Evolutionary conservation across 2,888 invertebrate genomes (phyloP), one percentile per base, ranked within the genome.

Genomic region (Priocnemis perturbator): DNA sequence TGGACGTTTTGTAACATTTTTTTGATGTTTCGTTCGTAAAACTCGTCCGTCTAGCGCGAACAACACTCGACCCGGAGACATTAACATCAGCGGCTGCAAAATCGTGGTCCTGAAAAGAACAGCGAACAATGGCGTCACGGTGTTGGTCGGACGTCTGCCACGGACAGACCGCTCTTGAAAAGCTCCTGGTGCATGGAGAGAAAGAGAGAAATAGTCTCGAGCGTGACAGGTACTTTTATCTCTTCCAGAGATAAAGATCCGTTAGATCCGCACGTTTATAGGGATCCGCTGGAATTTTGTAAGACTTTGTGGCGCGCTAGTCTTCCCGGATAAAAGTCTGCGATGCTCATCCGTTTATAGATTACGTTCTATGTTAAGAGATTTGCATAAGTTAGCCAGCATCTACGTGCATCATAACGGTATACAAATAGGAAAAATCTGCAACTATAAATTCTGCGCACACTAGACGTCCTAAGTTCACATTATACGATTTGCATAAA

Each of bases 161-260:
- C 64, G 74, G 78, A 78, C 78, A 78, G 76, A 67, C 67, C 45
- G 21, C 44, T n/a, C 37, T 37, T 37, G 37, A 11, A 37, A 37
- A 37, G 37, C 37, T 37, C 30, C 71, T 67, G 69, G 64, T 67
- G 66, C 48, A 58, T 44, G 60, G 48, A 48, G 52, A 55, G 52
- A 60, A 47, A 50, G 37, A 37, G 37, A 37, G 37, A 37, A 11
- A 37, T 37, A 37, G 4, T 37, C 37, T 37, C 37, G 7, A 37
- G 37, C 30, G 30, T 58, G 60, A 52, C 60, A 71, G 70, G 65
- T 77, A 78, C 69, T 76, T 78, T 78, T 78, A 78, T 78, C 78
- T 78, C 63, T n/a, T 19, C 21, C 4, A 11, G 37, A 11, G 37
- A 37, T 37, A 37, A 37, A 37, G 37, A 37, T 37, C 37, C 37